These are phyloP conservation scores for Daubentonia madagascariensis DNA, from an alignment of 2,113 vertebrate species.

Conservation along the genomic window DNA sequence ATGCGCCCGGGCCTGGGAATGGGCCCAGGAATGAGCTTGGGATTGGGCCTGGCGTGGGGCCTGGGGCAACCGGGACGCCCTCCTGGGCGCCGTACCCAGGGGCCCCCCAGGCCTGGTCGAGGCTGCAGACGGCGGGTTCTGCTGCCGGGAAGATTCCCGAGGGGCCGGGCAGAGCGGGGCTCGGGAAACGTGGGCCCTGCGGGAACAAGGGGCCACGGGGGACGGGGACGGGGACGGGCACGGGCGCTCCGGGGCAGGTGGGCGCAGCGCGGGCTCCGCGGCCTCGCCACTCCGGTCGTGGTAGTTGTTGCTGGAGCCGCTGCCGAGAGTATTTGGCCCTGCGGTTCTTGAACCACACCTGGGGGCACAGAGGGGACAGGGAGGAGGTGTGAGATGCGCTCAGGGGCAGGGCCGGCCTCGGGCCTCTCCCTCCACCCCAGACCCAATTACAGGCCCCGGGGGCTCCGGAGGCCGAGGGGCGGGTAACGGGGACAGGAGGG, in stretches of 20 bases:
- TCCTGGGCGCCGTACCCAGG: rapidly evolving
- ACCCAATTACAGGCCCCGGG: neutral
- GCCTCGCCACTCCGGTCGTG: no score
- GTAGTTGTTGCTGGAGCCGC: neutral
- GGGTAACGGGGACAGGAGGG: neutral
- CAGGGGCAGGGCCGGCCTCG: neutral
- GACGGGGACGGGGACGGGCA: no score
- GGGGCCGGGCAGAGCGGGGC: rapidly evolving
- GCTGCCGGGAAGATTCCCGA: rapidly evolving
- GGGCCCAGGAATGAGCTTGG: neutral
- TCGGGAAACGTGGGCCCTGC: rapidly evolving
- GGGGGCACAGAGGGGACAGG: neutral
- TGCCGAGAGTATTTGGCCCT: neutral
- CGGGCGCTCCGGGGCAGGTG: no score
- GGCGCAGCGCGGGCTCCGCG: rapidly evolving
- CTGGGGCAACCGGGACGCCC: rapidly evolving
- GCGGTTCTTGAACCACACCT: neutral
- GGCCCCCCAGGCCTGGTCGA: rapidly evolving
- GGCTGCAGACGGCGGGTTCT: rapidly evolving
- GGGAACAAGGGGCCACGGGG: neutral
- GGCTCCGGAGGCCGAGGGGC: neutral
- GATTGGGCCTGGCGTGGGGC: neutral
- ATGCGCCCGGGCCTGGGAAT: neutral
- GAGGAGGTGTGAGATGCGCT: no score
- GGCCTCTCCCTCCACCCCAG: neutral